These are phyloP conservation scores for Nesogale talazaci DNA, from an alignment of 2,113 vertebrate species.

Conservation along the genomic window DNA sequence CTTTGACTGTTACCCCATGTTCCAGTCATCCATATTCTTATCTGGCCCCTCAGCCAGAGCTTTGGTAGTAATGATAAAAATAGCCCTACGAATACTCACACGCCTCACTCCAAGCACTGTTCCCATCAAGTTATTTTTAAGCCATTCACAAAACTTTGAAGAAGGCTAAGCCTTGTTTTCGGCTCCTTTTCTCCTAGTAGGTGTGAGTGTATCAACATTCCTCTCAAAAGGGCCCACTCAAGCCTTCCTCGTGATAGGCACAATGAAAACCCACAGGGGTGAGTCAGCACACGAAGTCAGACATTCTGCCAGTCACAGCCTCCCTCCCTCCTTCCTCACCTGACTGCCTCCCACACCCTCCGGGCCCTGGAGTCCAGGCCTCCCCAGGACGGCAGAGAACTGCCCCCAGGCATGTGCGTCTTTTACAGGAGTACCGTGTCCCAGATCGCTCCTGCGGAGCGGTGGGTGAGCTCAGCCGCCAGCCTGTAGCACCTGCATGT, in stretches of 20 bases:
- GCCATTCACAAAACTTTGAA: slow-evolving; percentile 58
- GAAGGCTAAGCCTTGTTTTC: background rate
- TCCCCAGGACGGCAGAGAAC: background rate
- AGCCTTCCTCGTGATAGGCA: slow-evolving; percentile 41
- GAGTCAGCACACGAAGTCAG: slow-evolving; percentile 50
- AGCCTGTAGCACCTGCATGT: background rate
- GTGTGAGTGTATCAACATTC: slow-evolving; percentile 64
- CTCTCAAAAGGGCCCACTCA: slow-evolving; percentile 51
- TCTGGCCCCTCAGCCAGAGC: background rate
- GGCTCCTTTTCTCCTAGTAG: background rate
- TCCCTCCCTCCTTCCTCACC: slow-evolving; percentile 9
- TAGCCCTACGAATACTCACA: background rate
- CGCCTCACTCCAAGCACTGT: slow-evolving; percentile 17
- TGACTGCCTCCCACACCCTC: background rate
- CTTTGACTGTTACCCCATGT: background rate
- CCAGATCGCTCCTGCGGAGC: background rate
- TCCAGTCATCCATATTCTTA: slow-evolving; percentile 30
- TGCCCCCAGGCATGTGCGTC: background rate
- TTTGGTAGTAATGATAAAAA: slow-evolving; percentile 39
- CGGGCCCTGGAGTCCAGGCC: background rate
- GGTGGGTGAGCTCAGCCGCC: background rate
- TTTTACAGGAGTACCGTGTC: background rate
- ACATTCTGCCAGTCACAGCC: slow-evolving; percentile 45
- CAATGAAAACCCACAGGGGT: slow-evolving; percentile 50
- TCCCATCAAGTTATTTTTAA: slow-evolving; percentile 43